Conservation (phyloP, 1,140 invertebrate species). For the Papilio helenus region DNA sequence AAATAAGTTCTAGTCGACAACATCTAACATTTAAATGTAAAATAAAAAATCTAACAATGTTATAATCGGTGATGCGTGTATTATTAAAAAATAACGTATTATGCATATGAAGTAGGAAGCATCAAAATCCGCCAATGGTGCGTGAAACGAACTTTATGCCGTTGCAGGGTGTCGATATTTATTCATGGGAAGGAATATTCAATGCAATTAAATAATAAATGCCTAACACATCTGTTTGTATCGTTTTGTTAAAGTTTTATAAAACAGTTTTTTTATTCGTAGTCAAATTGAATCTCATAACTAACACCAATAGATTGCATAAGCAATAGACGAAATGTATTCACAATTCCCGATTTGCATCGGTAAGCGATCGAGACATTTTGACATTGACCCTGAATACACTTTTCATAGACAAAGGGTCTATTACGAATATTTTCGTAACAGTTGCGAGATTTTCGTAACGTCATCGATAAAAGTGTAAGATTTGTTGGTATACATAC, state of each 20-base stretch:
- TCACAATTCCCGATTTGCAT: slow-evolving; percentile 5
- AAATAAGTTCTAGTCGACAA: too few relatives aligned
- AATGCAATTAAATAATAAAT: slow-evolving; percentile 1
- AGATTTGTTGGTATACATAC: too few relatives aligned
- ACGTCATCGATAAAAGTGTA: too few relatives aligned
- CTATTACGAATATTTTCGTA: too few relatives aligned
- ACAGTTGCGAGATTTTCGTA: too few relatives aligned
- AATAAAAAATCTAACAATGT: neutral
- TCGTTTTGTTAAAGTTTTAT: neutral
- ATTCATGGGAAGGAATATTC: slow-evolving; percentile 5
- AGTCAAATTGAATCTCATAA: neutral
- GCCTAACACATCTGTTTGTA: slow-evolving; percentile 8
- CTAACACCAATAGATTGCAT: neutral
- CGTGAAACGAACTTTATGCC: slow-evolving; percentile 1
- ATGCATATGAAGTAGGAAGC: slow-evolving; percentile 9
- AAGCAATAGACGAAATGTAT: neutral
- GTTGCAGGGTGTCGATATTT: slow-evolving; percentile 8
- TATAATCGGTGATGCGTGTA: neutral
- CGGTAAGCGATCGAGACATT: slow-evolving; percentile 4
- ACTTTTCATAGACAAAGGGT: neutral
- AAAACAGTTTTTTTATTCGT: neutral
- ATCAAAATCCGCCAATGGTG: slow-evolving; percentile 3
- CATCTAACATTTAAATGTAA: neutral
- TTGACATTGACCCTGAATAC: slow-evolving; percentile 16
- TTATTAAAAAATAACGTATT: slow-evolving; percentile 16